Base-by-base conservation (phyloP, 2,888 invertebrate genomes). In the Nudaria mundana region DNA sequence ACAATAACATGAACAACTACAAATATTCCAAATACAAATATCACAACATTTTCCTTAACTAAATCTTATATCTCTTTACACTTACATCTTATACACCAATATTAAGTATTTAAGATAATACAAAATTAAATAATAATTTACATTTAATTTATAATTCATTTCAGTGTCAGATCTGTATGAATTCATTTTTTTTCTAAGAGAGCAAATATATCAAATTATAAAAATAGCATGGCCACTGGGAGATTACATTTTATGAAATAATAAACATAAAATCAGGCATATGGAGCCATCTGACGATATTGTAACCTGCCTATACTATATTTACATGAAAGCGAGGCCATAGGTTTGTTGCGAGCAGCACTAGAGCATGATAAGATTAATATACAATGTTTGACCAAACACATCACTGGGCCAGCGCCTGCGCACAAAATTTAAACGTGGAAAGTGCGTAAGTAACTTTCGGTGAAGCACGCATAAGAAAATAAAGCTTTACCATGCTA, bases 11-110 rank as follows among this genome's bases (percentile, higher is more conserved):
- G 43, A 52, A 56, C 45, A 73, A 66, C 74, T 78, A 80, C 76
- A 66, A 86, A 85, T 88, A 88, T 88, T 88, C 88, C 88, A 88
- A 78, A 84, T 88, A 88, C 88, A 88, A 88, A 87, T 88, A 88
- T 88, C 88, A 88, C 88, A 86, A 85, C 83, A 87, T 86, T 87
- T 82, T 73, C 71, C 84, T 86, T 86, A 85, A 56, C 54, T 70
- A 75, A 61, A 63, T 70, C 72, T 78, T 80, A 79, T 64, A 66
- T 76, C 70, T 82, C 76, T 85, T 85, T 86, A 86, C 81, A 87
- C 67, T 80, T 81, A 81, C 64, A 75, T 70, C 77, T 81, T 80
- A 82, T 72, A 84, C 82, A 84, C 79, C 73, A 72, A 85, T 76
- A 78, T 77, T 81, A 78, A 79, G 72, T 81, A 77, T 73, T 78